These are phyloP conservation scores for Anoncus sp. DNA, from an alignment of 2,888 invertebrate genomes.

Conservation along the genomic window DNA sequence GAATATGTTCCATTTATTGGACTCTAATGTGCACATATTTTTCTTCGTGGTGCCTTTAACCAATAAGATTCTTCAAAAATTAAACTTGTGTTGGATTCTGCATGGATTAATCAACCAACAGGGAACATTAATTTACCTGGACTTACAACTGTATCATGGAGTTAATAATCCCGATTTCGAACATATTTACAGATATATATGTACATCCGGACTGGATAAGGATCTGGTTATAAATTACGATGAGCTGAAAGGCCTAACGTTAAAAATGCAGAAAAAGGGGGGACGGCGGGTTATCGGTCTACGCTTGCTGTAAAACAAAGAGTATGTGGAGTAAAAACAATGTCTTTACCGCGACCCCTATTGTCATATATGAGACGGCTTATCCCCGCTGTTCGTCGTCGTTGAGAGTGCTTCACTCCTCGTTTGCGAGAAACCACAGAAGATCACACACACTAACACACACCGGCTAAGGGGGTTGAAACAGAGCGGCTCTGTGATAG, in stretches of 20 bases:
- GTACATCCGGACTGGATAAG: neutral
- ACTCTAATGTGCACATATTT: neutral
- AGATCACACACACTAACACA: constrained; percentile 8
- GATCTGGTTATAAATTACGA: constrained; percentile 31
- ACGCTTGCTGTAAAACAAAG: constrained; percentile 5
- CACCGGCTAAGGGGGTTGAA: constrained; percentile 38
- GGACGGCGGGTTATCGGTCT: constrained; percentile 2
- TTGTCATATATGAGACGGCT: constrained; percentile 39
- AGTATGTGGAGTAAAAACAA: constrained; percentile 54
- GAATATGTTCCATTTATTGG: too few species aligned
- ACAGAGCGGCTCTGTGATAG: constrained; percentile 22
- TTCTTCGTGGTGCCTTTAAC: neutral
- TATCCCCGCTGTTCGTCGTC: constrained; percentile 44
- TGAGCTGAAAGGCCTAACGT: constrained; percentile 15
- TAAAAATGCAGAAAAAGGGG: constrained; percentile 29
- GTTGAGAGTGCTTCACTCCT: constrained; percentile 50
- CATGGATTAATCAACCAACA: neutral
- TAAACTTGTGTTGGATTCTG: neutral
- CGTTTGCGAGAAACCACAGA: constrained; percentile 42
- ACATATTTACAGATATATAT: neutral
- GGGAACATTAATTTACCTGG: neutral
- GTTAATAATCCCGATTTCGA: neutral
- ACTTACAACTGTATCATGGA: neutral
- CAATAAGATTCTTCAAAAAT: neutral
- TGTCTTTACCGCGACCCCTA: constrained; percentile 30